Evolutionary conservation across 2,888 invertebrate genomes (phyloP).

Genomic region (Macrosoma leucophasiata): DNA sequence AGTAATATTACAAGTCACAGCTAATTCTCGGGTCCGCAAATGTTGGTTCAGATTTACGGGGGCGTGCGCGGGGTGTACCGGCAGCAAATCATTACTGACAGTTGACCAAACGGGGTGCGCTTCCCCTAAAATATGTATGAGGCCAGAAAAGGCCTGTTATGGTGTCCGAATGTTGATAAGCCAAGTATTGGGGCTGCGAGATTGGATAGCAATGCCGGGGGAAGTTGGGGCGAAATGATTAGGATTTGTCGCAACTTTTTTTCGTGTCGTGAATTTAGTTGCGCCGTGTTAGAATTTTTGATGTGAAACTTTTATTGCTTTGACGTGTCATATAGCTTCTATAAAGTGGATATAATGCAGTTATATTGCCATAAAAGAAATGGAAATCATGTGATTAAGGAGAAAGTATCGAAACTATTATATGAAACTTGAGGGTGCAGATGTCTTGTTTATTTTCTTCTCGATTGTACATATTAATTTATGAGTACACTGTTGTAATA

Average conservation of each 20-base stretch:
- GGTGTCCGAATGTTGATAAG: conserved; percentile 77
- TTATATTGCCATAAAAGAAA: no score
- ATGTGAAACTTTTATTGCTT: no score
- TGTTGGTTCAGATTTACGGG: conserved; percentile 40
- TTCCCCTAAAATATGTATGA: conserved; percentile 74
- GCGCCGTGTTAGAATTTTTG: conserved; percentile 35
- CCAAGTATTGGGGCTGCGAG: conserved; percentile 62
- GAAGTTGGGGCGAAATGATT: conserved; percentile 48
- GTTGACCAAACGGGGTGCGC: conserved; percentile 72
- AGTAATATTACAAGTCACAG: conserved; percentile 7
- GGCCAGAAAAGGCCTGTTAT: conserved; percentile 69
- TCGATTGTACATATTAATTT: no score
- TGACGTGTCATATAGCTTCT: no score
- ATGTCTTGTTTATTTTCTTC: no score
- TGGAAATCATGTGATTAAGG: no score
- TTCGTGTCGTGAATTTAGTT: conserved; percentile 32
- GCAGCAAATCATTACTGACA: conserved; percentile 76
- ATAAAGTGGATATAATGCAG: no score
- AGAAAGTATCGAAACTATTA: no score
- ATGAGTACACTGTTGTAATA: no score
- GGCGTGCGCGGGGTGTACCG: conserved; percentile 61
- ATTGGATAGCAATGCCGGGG: conserved; percentile 57
- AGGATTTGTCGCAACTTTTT: conserved; percentile 55
- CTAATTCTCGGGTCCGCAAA: conserved; percentile 27
- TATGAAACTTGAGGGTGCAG: no score